phyloP scores from a whole-genome alignment of 2,113 vertebrate species.

The Ameiurus melas region DNA sequence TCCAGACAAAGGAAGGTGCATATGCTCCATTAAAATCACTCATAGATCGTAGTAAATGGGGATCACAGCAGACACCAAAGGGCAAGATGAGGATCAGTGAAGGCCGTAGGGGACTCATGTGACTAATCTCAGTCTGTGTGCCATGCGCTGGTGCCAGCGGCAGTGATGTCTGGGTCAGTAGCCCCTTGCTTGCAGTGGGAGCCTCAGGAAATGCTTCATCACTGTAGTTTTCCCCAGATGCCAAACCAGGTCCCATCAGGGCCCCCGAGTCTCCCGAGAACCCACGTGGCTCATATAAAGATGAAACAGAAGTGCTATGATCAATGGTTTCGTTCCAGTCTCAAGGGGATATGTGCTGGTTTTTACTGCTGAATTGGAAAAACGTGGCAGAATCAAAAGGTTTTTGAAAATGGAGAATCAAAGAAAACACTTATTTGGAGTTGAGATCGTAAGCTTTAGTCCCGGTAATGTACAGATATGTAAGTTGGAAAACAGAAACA shows the following conservation, averaged over 20 bases:
- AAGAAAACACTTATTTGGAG: not conserved
- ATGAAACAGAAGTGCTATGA: conserved; percentile 20
- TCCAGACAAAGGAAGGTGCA: conserved; percentile 14
- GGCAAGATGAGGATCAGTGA: conserved; percentile 24
- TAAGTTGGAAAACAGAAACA: not conserved
- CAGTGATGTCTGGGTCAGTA: conserved; percentile 47
- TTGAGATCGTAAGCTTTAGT: not conserved
- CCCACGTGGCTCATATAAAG: conserved; percentile 45
- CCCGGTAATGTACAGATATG: not conserved
- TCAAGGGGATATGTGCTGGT: not conserved
- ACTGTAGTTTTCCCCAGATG: conserved; percentile 9
- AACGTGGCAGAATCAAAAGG: not conserved
- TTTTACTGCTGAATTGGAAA: not conserved
- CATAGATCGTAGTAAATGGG: not conserved
- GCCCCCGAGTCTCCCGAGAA: conserved; percentile 11
- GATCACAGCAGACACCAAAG: conserved; percentile 28
- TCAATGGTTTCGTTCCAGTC: not conserved
- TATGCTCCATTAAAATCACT: conserved; percentile 1
- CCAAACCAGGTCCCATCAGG: conserved; percentile 35
- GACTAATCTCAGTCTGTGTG: conserved; percentile 42
- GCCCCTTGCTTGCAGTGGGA: conserved; percentile 37
- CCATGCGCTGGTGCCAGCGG: conserved; percentile 20
- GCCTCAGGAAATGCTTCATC: conserved; percentile 40
- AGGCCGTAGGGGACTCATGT: conserved; percentile 39
- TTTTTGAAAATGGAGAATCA: not conserved